Percentiles rank a stretch among this genome's conserved stretches.
phyloP scores from a whole-genome alignment of 2,113 vertebrate genomes.

The Sceloporus tristichus region DNA sequence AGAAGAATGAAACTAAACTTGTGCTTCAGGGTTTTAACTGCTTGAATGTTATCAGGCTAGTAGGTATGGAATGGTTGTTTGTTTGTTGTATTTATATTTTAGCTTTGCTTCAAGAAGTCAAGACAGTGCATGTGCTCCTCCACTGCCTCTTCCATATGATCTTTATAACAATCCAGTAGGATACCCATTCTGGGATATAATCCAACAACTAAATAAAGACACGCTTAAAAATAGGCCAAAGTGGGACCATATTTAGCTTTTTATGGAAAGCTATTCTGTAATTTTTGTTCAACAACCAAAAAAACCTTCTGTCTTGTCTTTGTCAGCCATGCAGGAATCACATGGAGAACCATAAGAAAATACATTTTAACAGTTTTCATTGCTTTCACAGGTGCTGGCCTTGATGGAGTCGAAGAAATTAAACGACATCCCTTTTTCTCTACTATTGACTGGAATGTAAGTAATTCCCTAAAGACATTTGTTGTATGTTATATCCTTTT shows the following conservation, averaged over 20 bases:
- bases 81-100: background rate
- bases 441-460: constrained; percentile 94
- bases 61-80: background rate
- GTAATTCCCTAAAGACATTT: constrained; percentile 55
- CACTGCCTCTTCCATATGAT: background rate
- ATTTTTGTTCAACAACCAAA: background rate
- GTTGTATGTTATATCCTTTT: constrained; percentile 12
- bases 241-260: too few species aligned
- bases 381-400: constrained; percentile 87
- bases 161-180: background rate
- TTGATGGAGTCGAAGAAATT: constrained; percentile 95
- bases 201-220: too few species aligned
- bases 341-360: too few species aligned
- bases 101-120: background rate
- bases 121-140: background rate
- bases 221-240: background rate
- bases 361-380: constrained; percentile 15
- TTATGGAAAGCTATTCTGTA: background rate
- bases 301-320: background rate
- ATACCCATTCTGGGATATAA: background rate
- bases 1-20: background rate
- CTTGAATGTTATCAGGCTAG: background rate
- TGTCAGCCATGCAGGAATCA: background rate
- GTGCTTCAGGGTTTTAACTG: background rate
- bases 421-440: constrained; percentile 93